Percentiles rank a stretch among this genome's conserved stretches.
These are phyloP conservation scores for Keiferia lycopersicella DNA, from an alignment of 2,888 invertebrate genomes.

Conservation along the genomic window DNA sequence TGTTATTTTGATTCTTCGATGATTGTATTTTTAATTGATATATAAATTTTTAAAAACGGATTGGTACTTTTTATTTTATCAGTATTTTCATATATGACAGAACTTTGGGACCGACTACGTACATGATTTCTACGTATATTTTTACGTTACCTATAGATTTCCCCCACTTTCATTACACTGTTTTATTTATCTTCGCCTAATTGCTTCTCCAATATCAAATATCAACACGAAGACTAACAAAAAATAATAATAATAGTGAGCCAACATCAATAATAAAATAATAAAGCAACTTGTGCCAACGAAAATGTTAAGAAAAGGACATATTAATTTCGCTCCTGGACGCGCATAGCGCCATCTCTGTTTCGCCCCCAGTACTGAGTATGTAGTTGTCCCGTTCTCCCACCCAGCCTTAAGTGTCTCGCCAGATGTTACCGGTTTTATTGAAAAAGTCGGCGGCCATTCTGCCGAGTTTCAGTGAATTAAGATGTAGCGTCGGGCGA, in stretches of 20 bases:
- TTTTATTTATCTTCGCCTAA: slow-evolving; percentile 25
- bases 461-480: slow-evolving; percentile 73
- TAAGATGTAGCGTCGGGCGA: slow-evolving; percentile 69
- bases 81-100: no score
- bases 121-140: background rate
- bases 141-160: slow-evolving; percentile 1
- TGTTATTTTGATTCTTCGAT: no score
- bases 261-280: slow-evolving; percentile 68
- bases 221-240: slow-evolving; percentile 21
- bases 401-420: slow-evolving; percentile 75
- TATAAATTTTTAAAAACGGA: no score
- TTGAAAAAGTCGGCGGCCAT: slow-evolving; percentile 78
- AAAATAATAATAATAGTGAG: slow-evolving; percentile 31
- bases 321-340: slow-evolving; percentile 73
- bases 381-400: slow-evolving; percentile 52
- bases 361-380: slow-evolving; percentile 38
- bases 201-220: slow-evolving; percentile 23
- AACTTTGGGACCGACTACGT: no score
- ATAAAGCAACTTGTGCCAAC: slow-evolving; percentile 63
- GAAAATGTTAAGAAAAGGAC: slow-evolving; percentile 74
- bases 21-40: no score
- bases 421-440: slow-evolving; percentile 77
- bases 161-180: slow-evolving; percentile 16
- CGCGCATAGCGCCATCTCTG: slow-evolving; percentile 51
- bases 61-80: no score